Base-by-base conservation (phyloP, 1,140 invertebrate species). In the Agrilus planipennis region DNA sequence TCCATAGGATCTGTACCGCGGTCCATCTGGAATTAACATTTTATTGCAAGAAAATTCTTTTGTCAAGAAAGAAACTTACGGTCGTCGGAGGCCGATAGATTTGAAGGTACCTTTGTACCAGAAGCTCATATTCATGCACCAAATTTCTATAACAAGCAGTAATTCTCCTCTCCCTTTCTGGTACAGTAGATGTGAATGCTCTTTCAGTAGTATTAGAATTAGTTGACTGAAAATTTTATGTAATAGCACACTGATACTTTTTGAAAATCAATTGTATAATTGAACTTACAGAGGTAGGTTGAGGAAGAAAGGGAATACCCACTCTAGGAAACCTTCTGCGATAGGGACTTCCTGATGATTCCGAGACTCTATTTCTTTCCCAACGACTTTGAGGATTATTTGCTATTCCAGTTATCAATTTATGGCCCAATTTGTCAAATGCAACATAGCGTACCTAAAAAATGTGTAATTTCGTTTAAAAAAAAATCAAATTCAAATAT, bases 331-430 rank as follows among this genome's bases (percentile, higher is more conserved):
- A n/a, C n/a, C 32, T 9, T 18, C 15, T 6, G 4, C 19, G 19
- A 34, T 17, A 34, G 14, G 32, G 19, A 17, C 15, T 18, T 11
- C 14, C 5, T 31, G 30, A 9, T 7, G 12, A 25, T 25, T 6
- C n/a, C n/a, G 3, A 49, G 48, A 44, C 47, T 32, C 71, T 57
- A 30, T 72, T 68, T 60, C 69, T 66, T 40, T 72, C 70, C 43
- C 69, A 68, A 46, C 64, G 61, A 14, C 57, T 56, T 46, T 59
- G 64, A 3, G 65, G 63, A 29, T 60, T 67, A 63, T 85, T 85
- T 6, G 79, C 78, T 52, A 91, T 88, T 9, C 85, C 89, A 1
- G 88, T 90, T 47, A 89, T 85, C 11, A 92, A 58, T 62, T 83
- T 85, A 47, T 79, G 76, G 21, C 88, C 89, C 25, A 81, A 67